Conservation (phyloP, 2,888 invertebrate genomes). For the Thysanoteuthis rhombus region DNA sequence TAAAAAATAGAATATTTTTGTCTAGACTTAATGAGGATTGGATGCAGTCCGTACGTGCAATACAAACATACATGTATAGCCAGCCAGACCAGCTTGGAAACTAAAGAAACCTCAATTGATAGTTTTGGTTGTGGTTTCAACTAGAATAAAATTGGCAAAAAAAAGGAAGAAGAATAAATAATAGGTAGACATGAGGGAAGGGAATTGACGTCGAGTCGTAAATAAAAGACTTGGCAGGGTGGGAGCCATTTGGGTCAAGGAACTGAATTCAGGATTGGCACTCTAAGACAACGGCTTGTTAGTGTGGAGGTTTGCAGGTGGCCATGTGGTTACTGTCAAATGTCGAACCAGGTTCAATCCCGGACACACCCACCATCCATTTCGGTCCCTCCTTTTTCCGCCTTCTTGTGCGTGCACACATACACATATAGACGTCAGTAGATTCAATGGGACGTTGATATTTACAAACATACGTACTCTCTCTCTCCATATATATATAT, state of each 20-base stretch:
- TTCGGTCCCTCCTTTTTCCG: not conserved
- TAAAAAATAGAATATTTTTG: no score
- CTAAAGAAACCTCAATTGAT: no score
- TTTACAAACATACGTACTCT: no score
- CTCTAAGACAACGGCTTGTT: not conserved
- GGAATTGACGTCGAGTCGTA: no score
- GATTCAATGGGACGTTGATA: not conserved
- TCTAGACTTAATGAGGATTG: no score
- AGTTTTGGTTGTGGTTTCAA: no score
- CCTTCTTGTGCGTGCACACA: not conserved
- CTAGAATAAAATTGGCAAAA: not conserved
- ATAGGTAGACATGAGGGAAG: not conserved
- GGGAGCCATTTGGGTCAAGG: not conserved
- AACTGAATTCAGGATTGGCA: not conserved
- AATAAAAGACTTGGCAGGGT: not conserved
- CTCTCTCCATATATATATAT: not conserved
- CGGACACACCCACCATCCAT: not conserved
- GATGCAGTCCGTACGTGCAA: no score
- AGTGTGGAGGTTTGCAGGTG: not conserved
- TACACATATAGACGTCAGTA: not conserved
- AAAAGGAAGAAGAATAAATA: not conserved
- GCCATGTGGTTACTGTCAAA: not conserved
- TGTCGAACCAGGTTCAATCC: not conserved
- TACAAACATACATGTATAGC: no score
- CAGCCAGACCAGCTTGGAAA: no score